Conservation (phyloP, 2,888 invertebrate species). For the Scaptomyza reducta region DNA sequence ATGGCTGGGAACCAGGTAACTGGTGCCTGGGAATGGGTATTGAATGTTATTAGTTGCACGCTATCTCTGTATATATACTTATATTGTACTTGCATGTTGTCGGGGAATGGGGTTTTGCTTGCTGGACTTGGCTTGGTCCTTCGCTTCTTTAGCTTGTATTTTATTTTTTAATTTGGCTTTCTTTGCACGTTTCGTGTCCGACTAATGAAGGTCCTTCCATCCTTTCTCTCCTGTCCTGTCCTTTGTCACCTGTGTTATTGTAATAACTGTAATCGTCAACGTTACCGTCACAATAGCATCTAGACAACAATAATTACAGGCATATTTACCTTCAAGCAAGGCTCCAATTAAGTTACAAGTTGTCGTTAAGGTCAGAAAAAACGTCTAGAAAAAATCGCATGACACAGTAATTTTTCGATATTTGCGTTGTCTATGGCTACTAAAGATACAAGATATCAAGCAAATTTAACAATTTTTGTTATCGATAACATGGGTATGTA, state of each 20-base stretch:
- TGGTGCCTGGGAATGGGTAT: conserved; percentile 3
- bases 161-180: background rate
- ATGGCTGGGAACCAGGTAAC: background rate
- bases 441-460: too few species aligned
- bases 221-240: conserved; percentile 21
- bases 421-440: too few species aligned
- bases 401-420: too few species aligned
- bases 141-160: background rate
- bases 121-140: background rate
- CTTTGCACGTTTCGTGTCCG: conserved; percentile 58
- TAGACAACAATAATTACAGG: conserved; percentile 5
- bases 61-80: background rate
- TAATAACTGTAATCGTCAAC: background rate
- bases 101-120: background rate
- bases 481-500: too few species aligned
- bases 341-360: background rate
- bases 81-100: background rate
- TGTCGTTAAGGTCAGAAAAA: background rate
- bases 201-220: conserved; percentile 1
- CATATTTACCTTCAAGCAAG: background rate
- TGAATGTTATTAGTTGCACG: conserved; percentile 75
- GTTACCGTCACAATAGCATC: conserved; percentile 21
- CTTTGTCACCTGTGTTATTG: conserved; percentile 36
- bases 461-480: too few species aligned
- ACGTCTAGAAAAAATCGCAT: too few species aligned